phyloP scores from a whole-genome alignment of 92 coral and sea anemone genomes.

The Palythoa grandis region DNA sequence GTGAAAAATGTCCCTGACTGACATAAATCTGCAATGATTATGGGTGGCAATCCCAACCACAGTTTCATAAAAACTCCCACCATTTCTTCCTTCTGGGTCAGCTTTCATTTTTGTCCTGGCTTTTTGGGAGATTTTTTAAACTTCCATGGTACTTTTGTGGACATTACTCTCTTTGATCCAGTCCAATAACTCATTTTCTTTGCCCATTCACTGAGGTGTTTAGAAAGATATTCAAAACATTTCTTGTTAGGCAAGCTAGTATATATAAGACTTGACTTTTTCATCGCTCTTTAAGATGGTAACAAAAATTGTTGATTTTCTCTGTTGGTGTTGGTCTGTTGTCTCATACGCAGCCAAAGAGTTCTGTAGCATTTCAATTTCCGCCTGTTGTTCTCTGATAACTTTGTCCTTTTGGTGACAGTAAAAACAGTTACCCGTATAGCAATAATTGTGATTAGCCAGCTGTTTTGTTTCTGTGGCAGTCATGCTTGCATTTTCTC shows the following conservation, averaged over 20 bases:
- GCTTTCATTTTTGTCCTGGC: conserved; percentile 48
- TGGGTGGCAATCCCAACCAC: conserved; percentile 44
- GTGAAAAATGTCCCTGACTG: conserved; percentile 41
- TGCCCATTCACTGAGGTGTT: conserved; percentile 33
- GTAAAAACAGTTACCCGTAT: too few species aligned
- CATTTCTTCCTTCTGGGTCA: conserved; percentile 55
- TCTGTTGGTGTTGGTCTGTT: neutral
- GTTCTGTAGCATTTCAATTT: too few species aligned
- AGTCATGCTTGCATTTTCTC: too few species aligned
- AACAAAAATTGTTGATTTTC: neutral
- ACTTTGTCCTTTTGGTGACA: too few species aligned
- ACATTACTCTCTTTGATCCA: conserved; percentile 48
- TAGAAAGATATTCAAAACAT: conserved; percentile 41
- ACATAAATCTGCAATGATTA: conserved; percentile 62
- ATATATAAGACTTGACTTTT: conserved; percentile 45
- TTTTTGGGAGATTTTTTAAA: conserved; percentile 42
- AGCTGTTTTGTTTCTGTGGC: too few species aligned
- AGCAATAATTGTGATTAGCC: too few species aligned
- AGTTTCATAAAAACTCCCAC: conserved; percentile 43
- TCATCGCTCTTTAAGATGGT: conserved; percentile 43
- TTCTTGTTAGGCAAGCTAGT: conserved; percentile 51
- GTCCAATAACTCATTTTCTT: conserved; percentile 60
- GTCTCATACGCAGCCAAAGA: too few species aligned
- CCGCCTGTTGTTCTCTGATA: too few species aligned
- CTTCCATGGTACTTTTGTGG: conserved; percentile 32